These are phyloP conservation scores for Origma solitaria DNA, from an alignment of 2,113 vertebrate genomes.

Conservation along the genomic window DNA sequence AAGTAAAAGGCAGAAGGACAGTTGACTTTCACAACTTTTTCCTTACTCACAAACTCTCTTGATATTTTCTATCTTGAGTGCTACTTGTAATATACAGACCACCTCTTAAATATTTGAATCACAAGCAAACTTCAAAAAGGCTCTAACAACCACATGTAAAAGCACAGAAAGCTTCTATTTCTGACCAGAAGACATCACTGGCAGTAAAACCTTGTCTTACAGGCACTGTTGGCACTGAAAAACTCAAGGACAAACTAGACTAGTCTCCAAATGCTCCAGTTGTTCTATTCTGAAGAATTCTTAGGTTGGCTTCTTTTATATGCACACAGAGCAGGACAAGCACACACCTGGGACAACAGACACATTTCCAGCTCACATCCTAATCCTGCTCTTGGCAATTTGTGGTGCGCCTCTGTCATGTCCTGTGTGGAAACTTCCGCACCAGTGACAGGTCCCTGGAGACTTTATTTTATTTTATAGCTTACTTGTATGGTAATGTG, in stretches of 20 bases:
- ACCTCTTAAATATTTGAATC: neutral
- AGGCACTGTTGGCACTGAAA: neutral
- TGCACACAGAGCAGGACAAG: neutral
- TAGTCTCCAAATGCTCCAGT: neutral
- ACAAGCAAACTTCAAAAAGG: neutral
- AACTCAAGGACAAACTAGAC: neutral
- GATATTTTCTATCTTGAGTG: neutral
- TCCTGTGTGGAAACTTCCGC: neutral
- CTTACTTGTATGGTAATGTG: neutral
- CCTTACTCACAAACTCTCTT: neutral
- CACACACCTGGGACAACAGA: fast-evolving
- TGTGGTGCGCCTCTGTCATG: neutral
- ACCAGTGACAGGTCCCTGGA: neutral
- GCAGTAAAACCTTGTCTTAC: neutral
- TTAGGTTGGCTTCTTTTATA: neutral
- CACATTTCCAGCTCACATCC: neutral
- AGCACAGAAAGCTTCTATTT: neutral
- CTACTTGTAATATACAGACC: neutral
- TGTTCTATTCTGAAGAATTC: neutral
- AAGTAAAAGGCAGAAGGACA: neutral
- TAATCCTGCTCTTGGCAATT: neutral
- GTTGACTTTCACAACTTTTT: neutral
- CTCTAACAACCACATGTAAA: neutral
- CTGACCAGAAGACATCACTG: neutral
- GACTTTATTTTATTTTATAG: neutral